Evolutionary conservation across 2,113 vertebrate genomes (phyloP).

Genomic region (Uria lomvia): DNA sequence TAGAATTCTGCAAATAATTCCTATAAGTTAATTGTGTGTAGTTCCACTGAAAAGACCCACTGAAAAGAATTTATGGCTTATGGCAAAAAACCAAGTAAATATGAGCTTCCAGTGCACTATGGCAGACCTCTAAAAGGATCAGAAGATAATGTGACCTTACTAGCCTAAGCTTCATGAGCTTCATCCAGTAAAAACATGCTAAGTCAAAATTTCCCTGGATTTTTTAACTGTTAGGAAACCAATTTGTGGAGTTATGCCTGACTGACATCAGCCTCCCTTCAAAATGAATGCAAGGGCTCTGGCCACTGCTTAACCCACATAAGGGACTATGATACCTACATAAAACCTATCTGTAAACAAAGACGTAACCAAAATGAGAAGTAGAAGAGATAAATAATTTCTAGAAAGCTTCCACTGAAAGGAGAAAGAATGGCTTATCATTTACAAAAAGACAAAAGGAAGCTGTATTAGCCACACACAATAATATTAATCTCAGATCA

Average conservation of each 20-base stretch:
- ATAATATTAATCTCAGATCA: neutral
- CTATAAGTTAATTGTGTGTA: neutral
- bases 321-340: neutral
- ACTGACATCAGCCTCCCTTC: fast-evolving
- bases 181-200: neutral
- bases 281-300: neutral
- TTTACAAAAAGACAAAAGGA: neutral
- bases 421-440: neutral
- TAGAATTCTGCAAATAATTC: neutral
- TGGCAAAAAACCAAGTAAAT: neutral
- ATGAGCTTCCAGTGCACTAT: neutral
- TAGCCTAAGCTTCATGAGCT: neutral
- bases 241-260: neutral
- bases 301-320: neutral
- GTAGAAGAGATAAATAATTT: neutral
- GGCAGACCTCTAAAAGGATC: neutral
- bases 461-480: neutral
- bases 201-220: neutral
- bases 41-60: neutral
- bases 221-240: neutral
- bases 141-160: neutral
- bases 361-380: neutral
- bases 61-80: neutral
- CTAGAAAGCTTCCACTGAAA: neutral
- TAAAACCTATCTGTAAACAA: neutral